Evolutionary conservation across 2,888 invertebrate genomes (phyloP).

Genomic region (Stenotaenia linearis): DNA sequence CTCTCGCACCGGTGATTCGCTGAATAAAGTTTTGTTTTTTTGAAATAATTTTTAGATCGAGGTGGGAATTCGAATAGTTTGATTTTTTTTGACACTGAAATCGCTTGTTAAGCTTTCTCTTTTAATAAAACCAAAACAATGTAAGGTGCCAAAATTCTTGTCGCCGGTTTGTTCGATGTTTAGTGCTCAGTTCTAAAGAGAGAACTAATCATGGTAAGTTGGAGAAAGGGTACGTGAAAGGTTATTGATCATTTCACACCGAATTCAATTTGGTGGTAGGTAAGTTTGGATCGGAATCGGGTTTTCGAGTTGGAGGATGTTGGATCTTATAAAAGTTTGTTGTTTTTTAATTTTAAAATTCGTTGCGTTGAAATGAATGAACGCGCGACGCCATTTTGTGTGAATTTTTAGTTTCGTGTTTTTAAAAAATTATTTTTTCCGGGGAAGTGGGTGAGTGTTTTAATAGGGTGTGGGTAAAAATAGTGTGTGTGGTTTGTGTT

Average conservation of each 20-base stretch:
- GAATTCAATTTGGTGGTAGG: neutral
- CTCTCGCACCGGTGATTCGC: too few species aligned
- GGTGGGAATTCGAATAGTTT: neutral
- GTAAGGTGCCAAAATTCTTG: slow-evolving; percentile 7
- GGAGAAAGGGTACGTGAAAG: neutral
- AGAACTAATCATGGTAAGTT: neutral
- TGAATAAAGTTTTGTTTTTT: too few species aligned
- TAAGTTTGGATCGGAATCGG: neutral
- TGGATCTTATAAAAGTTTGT: too few species aligned
- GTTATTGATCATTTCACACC: neutral
- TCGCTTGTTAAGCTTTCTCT: neutral
- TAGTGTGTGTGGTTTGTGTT: neutral
- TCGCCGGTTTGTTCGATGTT: neutral
- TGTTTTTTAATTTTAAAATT: too few species aligned
- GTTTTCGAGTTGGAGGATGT: too few species aligned
- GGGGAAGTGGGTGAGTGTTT: neutral
- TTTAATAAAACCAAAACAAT: neutral
- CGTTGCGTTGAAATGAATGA: too few species aligned
- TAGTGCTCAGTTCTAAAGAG: neutral
- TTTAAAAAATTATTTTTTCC: neutral
- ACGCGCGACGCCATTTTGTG: too few species aligned
- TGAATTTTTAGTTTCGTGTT: neutral
- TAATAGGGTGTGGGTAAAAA: neutral
- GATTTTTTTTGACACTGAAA: neutral
- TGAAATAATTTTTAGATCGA: neutral